Evolutionary conservation across 2,113 vertebrate genomes (phyloP).

Genomic region (Tachysurus vachellii): DNA sequence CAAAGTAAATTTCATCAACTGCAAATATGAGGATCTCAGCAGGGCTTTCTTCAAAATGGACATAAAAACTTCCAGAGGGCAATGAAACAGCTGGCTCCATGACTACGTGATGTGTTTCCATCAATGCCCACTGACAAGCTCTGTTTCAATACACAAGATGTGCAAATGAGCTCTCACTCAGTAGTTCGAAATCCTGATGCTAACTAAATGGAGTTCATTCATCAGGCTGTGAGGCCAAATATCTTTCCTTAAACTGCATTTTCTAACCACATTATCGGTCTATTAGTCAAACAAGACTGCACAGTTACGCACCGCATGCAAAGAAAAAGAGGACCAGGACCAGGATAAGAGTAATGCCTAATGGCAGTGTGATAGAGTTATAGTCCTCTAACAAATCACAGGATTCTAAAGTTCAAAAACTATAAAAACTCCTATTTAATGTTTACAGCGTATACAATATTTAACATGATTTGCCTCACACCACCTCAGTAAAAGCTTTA

Average conservation of each 20-base stretch:
- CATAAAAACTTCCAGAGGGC: conserved; percentile 31
- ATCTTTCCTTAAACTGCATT: not conserved
- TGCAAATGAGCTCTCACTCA: conserved; percentile 28
- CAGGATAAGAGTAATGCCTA: too few species aligned
- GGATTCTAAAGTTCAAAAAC: too few species aligned
- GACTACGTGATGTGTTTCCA: conserved; percentile 31
- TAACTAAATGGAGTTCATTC: conserved; percentile 39
- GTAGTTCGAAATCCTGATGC: conserved; percentile 37
- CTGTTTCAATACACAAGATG: conserved; percentile 40
- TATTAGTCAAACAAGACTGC: not conserved
- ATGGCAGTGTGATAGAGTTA: too few species aligned
- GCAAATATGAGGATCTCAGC: conserved; percentile 3
- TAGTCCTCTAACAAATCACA: too few species aligned
- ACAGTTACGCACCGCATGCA: not conserved
- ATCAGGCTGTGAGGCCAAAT: conserved; percentile 22
- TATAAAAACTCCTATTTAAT: not conserved
- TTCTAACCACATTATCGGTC: not conserved
- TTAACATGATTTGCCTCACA: not conserved
- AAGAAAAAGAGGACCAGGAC: not conserved
- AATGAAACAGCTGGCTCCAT: conserved; percentile 45
- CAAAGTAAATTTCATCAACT: conserved; percentile 8
- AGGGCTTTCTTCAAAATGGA: conserved; percentile 29
- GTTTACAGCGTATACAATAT: not conserved
- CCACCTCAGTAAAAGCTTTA: not conserved
- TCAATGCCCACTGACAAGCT: conserved; percentile 45